phyloP scores from a whole-genome alignment of 2,797 vertebrate genomes.

The Coregonus suidteri region DNA sequence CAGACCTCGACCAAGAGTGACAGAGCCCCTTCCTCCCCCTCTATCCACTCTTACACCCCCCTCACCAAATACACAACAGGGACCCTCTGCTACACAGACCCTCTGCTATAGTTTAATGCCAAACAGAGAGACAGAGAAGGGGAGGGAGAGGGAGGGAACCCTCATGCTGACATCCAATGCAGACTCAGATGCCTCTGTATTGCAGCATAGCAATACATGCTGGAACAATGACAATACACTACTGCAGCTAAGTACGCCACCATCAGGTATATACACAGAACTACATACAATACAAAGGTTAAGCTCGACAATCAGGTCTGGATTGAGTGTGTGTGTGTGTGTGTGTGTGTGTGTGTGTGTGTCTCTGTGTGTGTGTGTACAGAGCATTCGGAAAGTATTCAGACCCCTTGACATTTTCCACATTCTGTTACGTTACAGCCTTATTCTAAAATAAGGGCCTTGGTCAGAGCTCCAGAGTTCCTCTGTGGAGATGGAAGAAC shows the following conservation, averaged over 20 bases:
- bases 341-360: no score
- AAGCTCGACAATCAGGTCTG: constrained; percentile 7
- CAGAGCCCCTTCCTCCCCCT: background rate
- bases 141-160: background rate
- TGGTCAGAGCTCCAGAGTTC: no score
- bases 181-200: background rate
- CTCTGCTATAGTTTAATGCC: background rate
- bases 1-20: background rate
- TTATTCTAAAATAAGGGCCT: no score
- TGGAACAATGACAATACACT: background rate
- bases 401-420: no score
- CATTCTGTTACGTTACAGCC: no score
- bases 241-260: background rate
- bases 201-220: constrained; percentile 9
- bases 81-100: background rate
- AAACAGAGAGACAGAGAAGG: background rate
- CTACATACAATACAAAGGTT: background rate
- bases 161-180: background rate
- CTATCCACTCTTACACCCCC: background rate
- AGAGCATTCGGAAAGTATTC: no score
- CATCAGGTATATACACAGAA: background rate
- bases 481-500: no score
- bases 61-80: background rate
- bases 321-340: constrained; percentile 11
- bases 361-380: no score